These are phyloP conservation scores for Sericinus montela DNA, from an alignment of 2,888 invertebrate genomes.

Conservation along the genomic window DNA sequence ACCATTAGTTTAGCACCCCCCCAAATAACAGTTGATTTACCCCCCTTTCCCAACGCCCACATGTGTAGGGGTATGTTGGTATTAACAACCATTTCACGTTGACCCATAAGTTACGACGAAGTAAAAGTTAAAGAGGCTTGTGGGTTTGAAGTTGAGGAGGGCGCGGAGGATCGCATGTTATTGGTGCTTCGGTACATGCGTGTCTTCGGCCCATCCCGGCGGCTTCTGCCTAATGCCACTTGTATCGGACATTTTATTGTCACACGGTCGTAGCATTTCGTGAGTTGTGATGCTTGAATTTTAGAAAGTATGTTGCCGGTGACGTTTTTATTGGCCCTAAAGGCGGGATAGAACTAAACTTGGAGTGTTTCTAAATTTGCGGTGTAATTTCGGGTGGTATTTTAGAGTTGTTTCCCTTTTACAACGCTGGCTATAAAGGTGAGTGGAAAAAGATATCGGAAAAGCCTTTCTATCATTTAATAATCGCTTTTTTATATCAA, in stretches of 20 bases:
- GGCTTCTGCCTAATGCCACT: constrained; percentile 69
- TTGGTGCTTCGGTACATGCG: constrained; percentile 45
- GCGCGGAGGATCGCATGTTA: constrained; percentile 20
- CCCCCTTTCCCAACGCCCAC: constrained; percentile 43
- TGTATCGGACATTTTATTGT: constrained; percentile 72
- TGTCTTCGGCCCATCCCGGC: constrained; percentile 60
- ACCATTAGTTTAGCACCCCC: constrained; percentile 74
- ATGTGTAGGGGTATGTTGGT: constrained; percentile 28
- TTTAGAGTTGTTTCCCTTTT: constrained; percentile 3
- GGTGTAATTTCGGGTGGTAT: constrained; percentile 41
- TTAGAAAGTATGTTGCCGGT: constrained; percentile 59
- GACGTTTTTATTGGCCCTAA: constrained; percentile 70
- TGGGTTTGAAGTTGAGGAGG: constrained; percentile 15
- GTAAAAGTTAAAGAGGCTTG: background rate
- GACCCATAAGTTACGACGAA: constrained; percentile 34
- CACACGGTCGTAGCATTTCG: constrained; percentile 61
- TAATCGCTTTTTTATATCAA: too few relatives aligned
- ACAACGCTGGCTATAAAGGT: background rate
- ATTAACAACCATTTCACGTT: constrained; percentile 35
- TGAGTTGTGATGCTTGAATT: constrained; percentile 62
- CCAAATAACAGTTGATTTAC: constrained; percentile 72
- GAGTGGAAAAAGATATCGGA: background rate
- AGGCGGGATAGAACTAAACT: constrained; percentile 60
- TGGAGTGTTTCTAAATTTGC: constrained; percentile 62
- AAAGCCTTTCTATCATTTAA: too few relatives aligned